phyloP scores from a whole-genome alignment of 2,888 invertebrate species.

The Brachynemurus nebulosus region DNA sequence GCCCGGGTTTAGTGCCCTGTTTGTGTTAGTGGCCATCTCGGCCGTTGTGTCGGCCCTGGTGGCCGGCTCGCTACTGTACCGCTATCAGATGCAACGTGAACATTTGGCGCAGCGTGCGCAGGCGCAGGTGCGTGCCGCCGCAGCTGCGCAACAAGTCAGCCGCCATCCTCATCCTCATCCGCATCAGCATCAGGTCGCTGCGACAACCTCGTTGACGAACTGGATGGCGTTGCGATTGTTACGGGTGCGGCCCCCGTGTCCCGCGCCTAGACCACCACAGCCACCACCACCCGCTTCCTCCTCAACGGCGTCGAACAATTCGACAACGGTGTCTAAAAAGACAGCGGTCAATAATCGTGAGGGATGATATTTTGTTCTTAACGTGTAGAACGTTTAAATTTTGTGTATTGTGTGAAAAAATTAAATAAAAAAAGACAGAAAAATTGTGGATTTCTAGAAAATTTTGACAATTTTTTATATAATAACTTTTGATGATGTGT shows the following conservation, averaged over 20 bases:
- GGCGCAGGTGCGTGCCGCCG: too few relatives aligned
- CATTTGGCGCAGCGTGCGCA: conserved; percentile 39
- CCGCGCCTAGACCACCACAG: conserved; percentile 12
- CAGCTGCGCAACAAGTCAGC: too few relatives aligned
- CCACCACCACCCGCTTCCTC: conserved; percentile 18
- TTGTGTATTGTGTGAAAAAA: background rate
- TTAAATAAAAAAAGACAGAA: background rate
- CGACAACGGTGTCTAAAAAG: background rate
- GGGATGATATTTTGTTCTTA: conserved; percentile 1
- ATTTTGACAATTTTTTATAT: too few relatives aligned
- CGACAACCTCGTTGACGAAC: conserved; percentile 48
- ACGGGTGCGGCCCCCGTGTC: conserved; percentile 31
- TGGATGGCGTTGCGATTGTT: conserved; percentile 59
- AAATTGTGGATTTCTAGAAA: too few relatives aligned
- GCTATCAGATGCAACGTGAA: conserved; percentile 63
- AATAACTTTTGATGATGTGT: too few relatives aligned
- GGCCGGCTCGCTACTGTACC: conserved; percentile 67
- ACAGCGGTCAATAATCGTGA: conserved; percentile 2
- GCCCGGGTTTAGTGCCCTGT: conserved; percentile 75
- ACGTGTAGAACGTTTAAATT: background rate
- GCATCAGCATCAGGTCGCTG: conserved; percentile 35
- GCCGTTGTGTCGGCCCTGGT: conserved; percentile 78
- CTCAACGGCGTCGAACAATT: too few relatives aligned
- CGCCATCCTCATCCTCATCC: too few relatives aligned
- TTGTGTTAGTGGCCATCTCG: conserved; percentile 74